Percentiles rank a stretch among this genome's conserved stretches.
These are phyloP conservation scores for Stegodyphus mimosarum DNA, from an alignment of 1,140 invertebrate genomes.

Conservation along the genomic window DNA sequence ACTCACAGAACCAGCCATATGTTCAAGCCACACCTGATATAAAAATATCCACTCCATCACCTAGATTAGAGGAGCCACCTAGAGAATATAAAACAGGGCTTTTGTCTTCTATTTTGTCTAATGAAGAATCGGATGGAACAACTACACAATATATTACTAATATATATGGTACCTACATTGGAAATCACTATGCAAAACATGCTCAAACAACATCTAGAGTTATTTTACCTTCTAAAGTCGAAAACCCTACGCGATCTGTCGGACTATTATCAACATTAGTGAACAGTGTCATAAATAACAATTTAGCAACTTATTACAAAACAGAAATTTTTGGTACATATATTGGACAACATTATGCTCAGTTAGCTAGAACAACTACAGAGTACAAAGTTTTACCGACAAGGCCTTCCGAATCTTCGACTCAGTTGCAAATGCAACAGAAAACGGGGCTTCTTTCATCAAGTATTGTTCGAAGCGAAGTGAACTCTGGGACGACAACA, in stretches of 20 bases:
- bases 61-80: constrained; percentile 8
- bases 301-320: constrained; percentile 66
- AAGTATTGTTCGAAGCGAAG: constrained; percentile 64
- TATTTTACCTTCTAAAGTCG: constrained; percentile 38
- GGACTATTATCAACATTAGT: constrained; percentile 68
- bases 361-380: constrained; percentile 69
- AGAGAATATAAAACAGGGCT: constrained; percentile 58
- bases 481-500: constrained; percentile 66
- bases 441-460: constrained; percentile 68
- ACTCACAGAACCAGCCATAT: constrained; percentile 22
- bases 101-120: constrained; percentile 52
- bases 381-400: constrained; percentile 12
- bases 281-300: constrained; percentile 65
- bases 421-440: not conserved
- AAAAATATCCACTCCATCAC: constrained; percentile 14
- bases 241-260: constrained; percentile 65
- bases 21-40: not conserved
- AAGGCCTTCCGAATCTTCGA: not conserved
- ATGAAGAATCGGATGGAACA: constrained; percentile 65
- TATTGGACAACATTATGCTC: constrained; percentile 68
- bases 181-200: constrained; percentile 71
- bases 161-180: constrained; percentile 68
- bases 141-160: constrained; percentile 67
- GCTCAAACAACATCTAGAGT: constrained; percentile 74
- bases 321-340: constrained; percentile 68